Conservation (phyloP, 2,888 invertebrate species). For the Hesperia comma region DNA sequence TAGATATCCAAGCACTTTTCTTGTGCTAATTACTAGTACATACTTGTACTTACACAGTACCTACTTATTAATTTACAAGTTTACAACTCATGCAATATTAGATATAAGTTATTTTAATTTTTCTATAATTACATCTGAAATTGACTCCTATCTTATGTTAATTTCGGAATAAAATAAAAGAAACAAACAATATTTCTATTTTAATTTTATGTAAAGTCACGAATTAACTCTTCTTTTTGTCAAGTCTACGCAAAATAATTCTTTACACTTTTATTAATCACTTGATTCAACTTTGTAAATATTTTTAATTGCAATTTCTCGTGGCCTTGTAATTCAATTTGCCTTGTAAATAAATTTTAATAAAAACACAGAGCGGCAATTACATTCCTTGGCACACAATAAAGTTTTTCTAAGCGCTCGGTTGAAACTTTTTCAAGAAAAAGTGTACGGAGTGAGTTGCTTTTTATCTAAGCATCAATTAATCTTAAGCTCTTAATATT, state of each 20-base stretch:
- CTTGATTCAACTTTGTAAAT: constrained; percentile 25
- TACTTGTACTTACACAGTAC: too few species aligned
- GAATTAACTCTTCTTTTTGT: constrained; percentile 52
- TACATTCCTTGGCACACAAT: constrained; percentile 14
- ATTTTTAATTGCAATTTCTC: constrained; percentile 30
- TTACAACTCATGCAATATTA: too few species aligned
- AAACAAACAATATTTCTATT: too few species aligned
- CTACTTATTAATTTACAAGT: too few species aligned
- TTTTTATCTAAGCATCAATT: too few species aligned
- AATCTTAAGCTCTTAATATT: too few species aligned
- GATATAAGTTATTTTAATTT: too few species aligned
- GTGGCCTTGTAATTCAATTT: constrained; percentile 28
- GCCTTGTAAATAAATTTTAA: constrained; percentile 6
- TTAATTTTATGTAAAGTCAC: constrained; percentile 53
- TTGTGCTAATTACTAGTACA: too few species aligned
- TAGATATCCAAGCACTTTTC: too few species aligned
- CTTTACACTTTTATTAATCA: constrained; percentile 41
- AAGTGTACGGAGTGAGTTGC: neutral
- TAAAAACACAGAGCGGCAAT: constrained; percentile 20
- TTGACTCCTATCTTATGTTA: too few species aligned
- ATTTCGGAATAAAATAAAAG: too few species aligned
- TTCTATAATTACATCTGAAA: too few species aligned
- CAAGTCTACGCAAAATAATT: constrained; percentile 40
- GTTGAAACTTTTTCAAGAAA: constrained; percentile 1
- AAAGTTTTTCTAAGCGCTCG: constrained; percentile 6